Percentiles rank a stretch among this genome's conserved stretches.
phyloP scores from a whole-genome alignment of 2,113 vertebrate genomes.

The Tichodroma muraria region DNA sequence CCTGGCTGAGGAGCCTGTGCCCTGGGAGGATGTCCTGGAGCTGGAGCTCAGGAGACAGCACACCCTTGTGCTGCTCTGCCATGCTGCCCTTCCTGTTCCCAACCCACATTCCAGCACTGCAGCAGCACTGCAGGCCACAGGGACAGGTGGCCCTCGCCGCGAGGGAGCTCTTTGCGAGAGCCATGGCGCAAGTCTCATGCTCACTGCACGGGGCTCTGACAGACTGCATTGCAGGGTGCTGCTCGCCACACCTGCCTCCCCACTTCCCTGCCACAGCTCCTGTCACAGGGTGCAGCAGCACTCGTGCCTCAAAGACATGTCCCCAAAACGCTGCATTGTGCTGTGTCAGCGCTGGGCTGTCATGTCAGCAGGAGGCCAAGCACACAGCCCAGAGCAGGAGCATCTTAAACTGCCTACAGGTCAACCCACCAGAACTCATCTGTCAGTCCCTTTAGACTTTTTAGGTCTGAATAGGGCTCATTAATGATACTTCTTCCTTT shows the following conservation, averaged over 20 bases:
- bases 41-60: not conserved
- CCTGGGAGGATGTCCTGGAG: not conserved
- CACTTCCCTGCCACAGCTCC: not conserved
- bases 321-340: not conserved
- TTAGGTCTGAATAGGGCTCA: not conserved
- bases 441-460: not conserved
- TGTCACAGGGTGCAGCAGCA: not conserved
- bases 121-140: not conserved
- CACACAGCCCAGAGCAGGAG: not conserved
- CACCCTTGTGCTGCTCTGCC: not conserved
- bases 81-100: not conserved
- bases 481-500: not conserved
- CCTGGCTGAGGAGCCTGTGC: not conserved
- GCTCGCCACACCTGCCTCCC: not conserved
- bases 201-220: not conserved
- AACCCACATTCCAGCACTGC: fast-evolving
- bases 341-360: not conserved
- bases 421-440: not conserved
- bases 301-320: fast-evolving
- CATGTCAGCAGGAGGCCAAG: not conserved
- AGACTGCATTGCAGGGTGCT: not conserved
- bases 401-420: not conserved
- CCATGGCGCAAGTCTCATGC: not conserved
- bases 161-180: fast-evolving
- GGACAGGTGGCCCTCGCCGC: fast-evolving